These are phyloP conservation scores for Drosophila micromelanica DNA, from an alignment of 1,140 invertebrate genomes.

Conservation along the genomic window DNA sequence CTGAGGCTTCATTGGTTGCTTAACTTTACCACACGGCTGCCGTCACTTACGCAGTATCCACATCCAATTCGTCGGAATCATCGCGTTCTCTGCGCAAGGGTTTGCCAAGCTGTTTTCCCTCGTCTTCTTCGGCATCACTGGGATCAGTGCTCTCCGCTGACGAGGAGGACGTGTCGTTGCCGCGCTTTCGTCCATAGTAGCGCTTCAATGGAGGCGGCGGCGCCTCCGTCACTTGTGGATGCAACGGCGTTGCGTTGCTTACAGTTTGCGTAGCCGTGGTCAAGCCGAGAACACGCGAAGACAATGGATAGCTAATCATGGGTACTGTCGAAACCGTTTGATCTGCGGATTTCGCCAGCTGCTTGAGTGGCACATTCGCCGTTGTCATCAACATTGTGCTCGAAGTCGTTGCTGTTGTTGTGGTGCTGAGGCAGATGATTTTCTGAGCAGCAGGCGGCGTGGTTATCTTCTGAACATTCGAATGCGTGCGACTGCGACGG, in stretches of 20 bases:
- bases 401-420: slow-evolving; percentile 55
- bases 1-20: slow-evolving; percentile 25
- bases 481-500: slow-evolving; percentile 23
- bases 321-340: slow-evolving; percentile 31
- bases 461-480: slow-evolving; percentile 6
- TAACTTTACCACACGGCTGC: slow-evolving; percentile 71
- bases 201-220: slow-evolving; percentile 85
- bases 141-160: slow-evolving; percentile 61
- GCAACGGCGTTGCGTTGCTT: not conserved
- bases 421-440: slow-evolving; percentile 50
- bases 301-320: slow-evolving; percentile 72
- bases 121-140: slow-evolving; percentile 58
- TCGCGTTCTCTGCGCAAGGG: slow-evolving; percentile 50
- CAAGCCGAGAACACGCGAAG: slow-evolving; percentile 46
- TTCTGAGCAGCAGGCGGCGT: slow-evolving; percentile 16
- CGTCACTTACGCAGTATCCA: slow-evolving; percentile 83
- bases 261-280: slow-evolving; percentile 9
- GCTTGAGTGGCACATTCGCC: slow-evolving; percentile 7
- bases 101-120: slow-evolving; percentile 61
- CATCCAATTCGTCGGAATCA: slow-evolving; percentile 76
- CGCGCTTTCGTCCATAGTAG: slow-evolving; percentile 89
- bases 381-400: slow-evolving; percentile 53
- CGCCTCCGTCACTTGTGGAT: slow-evolving; percentile 63
- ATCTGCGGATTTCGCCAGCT: slow-evolving; percentile 4
- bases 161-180: slow-evolving; percentile 85